Evolutionary conservation across 37 sponge, comb jelly and placozoan species (phyloP).

Genomic region (Theonella swinhoei): DNA sequence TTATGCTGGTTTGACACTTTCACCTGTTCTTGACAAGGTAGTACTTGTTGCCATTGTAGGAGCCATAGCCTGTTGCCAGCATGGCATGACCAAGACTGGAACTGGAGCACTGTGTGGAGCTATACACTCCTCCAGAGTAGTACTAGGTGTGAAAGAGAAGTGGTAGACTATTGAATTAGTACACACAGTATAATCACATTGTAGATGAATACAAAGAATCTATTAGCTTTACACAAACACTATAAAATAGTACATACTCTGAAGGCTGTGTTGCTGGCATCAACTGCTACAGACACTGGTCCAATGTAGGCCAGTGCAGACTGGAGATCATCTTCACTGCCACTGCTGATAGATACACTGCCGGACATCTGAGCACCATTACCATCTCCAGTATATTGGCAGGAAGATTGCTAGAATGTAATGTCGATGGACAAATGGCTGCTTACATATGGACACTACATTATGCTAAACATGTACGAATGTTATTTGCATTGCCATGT

Average conservation of each 20-base stretch:
- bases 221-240: neutral
- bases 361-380: constrained; percentile 37
- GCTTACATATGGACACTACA: neutral
- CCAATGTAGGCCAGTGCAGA: constrained; percentile 48
- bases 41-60: constrained; percentile 48
- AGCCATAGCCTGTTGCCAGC: constrained; percentile 68
- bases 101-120: constrained; percentile 32
- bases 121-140: constrained; percentile 49
- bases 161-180: neutral
- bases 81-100: constrained; percentile 53
- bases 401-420: constrained; percentile 34
- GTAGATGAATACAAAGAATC: neutral
- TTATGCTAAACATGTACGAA: neutral
- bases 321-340: constrained; percentile 39
- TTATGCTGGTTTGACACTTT: too few species aligned
- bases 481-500: neutral
- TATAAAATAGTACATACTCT: constrained; percentile 16
- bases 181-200: too few species aligned
- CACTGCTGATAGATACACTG: constrained; percentile 31
- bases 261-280: constrained; percentile 29
- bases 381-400: constrained; percentile 13
- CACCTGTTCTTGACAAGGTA: constrained; percentile 71
- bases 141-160: constrained; percentile 1
- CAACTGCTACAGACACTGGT: constrained; percentile 48
- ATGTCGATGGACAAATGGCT: too few species aligned